Base-by-base conservation (phyloP, 2,888 invertebrate genomes). In the Didymodactylos carnosus region DNA sequence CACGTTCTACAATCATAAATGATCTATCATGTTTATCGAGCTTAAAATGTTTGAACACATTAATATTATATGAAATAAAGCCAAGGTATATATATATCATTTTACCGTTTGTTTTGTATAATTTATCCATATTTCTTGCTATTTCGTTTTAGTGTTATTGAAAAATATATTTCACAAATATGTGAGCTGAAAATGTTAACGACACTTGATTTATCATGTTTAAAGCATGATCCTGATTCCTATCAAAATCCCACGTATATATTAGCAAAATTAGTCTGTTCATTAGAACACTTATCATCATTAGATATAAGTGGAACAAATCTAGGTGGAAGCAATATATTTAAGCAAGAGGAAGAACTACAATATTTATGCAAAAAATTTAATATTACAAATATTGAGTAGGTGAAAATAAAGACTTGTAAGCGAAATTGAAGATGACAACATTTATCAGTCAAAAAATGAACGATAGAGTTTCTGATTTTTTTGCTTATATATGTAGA, bases 271-370 rank as follows among this genome's bases (percentile, higher is more conserved):
- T 84, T 97, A 46, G 88, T 94, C 16, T 86, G 86, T 72, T 88
- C 86, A 80, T 85, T 97, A 78, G 89, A 90, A 0, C 83, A 87
- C 72, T 84, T 97, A 75, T 87, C 87, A 53, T 91, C 91, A 35
- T 84, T 97, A 78, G 95, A 97, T 84, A 92, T 97, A 80, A 93
- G 94, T 6, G 94, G 94, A 19, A 95, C 95, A 25, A 94, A 97
- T 86, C 85, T 97, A 77, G 92, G 94, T 51, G 92, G 94, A 19
- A 88, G 88, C 73, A 91, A 91, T 70, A 78, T 78, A 39, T 77
- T 76, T 70, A 77, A 72, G 53, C 43, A 39, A 53, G 27, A 71
- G 29, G 74, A 74, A 23, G 74, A 74, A 46, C 29, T 71, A 27
- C 35, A 41, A 4, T 74, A 71, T 27, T 62, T 74, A n/a, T 69